These are phyloP conservation scores for Erpornis zantholeuca DNA, from an alignment of 2,113 vertebrate species.

Conservation along the genomic window DNA sequence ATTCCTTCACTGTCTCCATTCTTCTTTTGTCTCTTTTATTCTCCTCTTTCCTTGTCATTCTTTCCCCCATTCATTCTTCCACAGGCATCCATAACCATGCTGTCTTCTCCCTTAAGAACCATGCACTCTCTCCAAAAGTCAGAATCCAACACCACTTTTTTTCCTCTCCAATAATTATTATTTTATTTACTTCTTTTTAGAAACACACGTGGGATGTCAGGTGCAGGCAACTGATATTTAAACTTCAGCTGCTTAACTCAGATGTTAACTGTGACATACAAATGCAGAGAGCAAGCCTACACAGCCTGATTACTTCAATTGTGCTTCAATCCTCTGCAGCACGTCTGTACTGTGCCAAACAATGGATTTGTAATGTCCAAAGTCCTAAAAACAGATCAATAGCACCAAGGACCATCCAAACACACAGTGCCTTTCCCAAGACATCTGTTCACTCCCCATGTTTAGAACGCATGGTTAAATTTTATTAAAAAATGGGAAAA, in stretches of 20 bases:
- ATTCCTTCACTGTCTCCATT: background rate
- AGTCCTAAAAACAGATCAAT: background rate
- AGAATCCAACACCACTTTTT: background rate
- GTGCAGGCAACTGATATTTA: background rate
- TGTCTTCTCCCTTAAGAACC: background rate
- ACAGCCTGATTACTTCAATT: background rate
- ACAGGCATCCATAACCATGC: background rate
- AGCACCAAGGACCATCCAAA: background rate
- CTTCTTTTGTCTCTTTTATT: background rate
- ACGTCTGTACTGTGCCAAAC: background rate
- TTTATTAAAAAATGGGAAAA: background rate
- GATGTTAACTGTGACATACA: background rate
- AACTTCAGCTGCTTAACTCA: background rate
- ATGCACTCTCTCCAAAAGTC: background rate
- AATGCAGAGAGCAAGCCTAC: background rate
- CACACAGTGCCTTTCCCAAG: background rate
- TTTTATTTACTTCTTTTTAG: background rate
- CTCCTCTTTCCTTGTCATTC: background rate
- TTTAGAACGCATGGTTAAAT: background rate
- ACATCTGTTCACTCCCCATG: background rate
- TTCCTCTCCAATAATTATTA: background rate
- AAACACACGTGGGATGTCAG: background rate
- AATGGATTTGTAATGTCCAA: background rate
- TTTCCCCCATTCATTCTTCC: background rate
- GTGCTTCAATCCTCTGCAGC: background rate